These are phyloP conservation scores for Callipepla squamata DNA, from an alignment of 2,113 vertebrate species.

Conservation along the genomic window DNA sequence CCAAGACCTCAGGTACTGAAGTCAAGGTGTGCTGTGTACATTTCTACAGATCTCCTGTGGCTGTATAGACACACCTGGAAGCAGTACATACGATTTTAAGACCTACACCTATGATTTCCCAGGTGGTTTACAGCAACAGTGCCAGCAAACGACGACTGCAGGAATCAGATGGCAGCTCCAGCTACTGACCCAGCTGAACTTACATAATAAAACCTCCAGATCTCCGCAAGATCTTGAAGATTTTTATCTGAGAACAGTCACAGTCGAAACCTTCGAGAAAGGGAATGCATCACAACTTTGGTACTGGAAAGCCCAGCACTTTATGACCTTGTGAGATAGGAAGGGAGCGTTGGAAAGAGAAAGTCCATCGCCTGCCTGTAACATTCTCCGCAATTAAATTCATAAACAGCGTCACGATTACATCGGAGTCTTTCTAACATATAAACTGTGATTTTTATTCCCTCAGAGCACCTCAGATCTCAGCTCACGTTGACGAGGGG, in stretches of 20 bases:
- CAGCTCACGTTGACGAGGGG: rapidly evolving
- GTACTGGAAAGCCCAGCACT: background rate
- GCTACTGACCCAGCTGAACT: background rate
- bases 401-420: background rate
- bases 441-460: background rate
- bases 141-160: background rate
- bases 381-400: background rate
- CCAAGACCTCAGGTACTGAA: rapidly evolving
- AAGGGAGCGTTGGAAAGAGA: background rate
- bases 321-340: background rate
- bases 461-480: background rate
- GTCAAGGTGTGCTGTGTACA: background rate
- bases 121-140: background rate
- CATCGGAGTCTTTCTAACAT: background rate
- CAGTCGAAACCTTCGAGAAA: background rate
- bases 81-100: background rate
- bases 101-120: background rate
- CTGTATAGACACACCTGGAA: background rate
- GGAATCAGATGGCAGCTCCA: background rate
- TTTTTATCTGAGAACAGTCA: background rate
- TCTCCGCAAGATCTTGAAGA: background rate
- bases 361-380: background rate
- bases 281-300: background rate
- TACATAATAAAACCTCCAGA: background rate
- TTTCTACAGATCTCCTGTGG: background rate